Evolutionary conservation across 2,113 vertebrate species (phyloP).

Genomic region (Sus scrofa): T2T-Sscrofa CM000816.6:3647501-3648000

Average conservation of each 20-base stretch:
- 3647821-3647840: background rate
- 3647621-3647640: background rate
- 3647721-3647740: too few species aligned
- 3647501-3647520: background rate
- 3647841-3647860: background rate
- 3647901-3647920: background rate
- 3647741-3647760: too few species aligned
- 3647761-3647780: background rate
- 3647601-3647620: background rate
- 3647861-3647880: background rate
- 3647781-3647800: background rate
- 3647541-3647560: background rate
- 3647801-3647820: background rate
- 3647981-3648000: too few species aligned
- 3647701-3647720: too few species aligned
- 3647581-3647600: background rate
- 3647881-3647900: background rate
- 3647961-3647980: too few species aligned
- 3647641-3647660: background rate
- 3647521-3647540: background rate
- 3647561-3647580: background rate
- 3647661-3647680: too few species aligned
- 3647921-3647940: accelerated
- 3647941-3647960: background rate
- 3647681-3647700: too few species aligned